Conservation (phyloP, 2,113 vertebrate genomes). For the Pogonocichla stellata region DNA sequence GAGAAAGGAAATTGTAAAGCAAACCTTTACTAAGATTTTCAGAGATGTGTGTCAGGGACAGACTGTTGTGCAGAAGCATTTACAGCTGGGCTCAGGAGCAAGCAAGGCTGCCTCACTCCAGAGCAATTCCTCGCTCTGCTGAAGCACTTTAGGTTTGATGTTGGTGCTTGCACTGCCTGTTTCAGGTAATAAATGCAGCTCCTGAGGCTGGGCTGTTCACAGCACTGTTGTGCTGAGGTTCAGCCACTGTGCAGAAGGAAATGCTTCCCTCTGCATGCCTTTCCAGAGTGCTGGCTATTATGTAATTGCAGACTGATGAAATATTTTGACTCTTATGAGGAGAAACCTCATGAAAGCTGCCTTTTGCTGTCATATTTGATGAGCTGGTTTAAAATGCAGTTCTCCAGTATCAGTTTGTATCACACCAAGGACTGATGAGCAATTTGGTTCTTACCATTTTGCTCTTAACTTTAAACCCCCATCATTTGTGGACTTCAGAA, state of each 20-base stretch:
- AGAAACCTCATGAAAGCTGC: neutral
- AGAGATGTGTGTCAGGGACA: neutral
- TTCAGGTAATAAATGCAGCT: accelerated
- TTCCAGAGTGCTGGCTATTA: neutral
- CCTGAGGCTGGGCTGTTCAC: neutral
- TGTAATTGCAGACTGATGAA: neutral
- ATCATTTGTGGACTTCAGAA: neutral
- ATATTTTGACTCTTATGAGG: neutral
- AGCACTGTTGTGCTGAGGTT: neutral
- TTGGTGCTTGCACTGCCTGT: neutral
- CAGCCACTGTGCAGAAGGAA: neutral
- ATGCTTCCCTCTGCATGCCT: neutral
- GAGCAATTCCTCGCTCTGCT: neutral
- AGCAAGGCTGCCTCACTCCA: neutral
- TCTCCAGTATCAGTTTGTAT: neutral
- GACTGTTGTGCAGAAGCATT: neutral
- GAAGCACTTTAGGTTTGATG: neutral
- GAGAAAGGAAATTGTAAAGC: neutral
- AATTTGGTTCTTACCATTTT: neutral
- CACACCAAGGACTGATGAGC: neutral
- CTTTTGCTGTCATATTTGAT: neutral
- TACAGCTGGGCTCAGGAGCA: neutral
- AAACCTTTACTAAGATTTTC: neutral
- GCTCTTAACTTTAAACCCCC: neutral
- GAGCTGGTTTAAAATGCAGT: neutral